Conservation (phyloP, 2,113 vertebrate species). For the Neopipo cinnamomea region DNA sequence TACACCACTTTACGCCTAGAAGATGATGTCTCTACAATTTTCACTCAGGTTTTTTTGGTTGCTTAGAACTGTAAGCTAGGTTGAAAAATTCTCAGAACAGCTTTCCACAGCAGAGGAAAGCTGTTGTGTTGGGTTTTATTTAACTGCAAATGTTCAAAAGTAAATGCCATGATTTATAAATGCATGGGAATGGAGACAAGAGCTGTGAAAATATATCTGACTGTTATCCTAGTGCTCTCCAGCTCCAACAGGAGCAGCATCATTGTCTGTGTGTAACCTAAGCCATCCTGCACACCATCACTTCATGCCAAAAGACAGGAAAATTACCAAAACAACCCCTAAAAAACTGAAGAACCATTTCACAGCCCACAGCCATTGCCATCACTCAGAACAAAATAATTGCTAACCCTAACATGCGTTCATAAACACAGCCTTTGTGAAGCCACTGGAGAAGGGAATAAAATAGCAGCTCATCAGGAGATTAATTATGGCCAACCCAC, state of each 20-base stretch:
- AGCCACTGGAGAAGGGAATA: not conserved
- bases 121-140: not conserved
- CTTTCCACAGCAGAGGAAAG: not conserved
- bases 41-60: rapidly evolving
- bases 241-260: not conserved
- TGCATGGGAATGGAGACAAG: not conserved
- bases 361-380: not conserved
- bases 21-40: not conserved
- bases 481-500: not conserved
- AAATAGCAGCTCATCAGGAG: not conserved
- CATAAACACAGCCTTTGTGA: not conserved
- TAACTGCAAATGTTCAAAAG: not conserved
- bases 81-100: not conserved
- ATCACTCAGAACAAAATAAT: not conserved
- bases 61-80: not conserved
- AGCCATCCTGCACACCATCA: not conserved
- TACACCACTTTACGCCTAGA: rapidly evolving
- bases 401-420: not conserved
- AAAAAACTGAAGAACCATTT: not conserved
- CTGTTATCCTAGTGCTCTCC: not conserved
- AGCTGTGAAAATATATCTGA: not conserved
- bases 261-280: not conserved
- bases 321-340: not conserved
- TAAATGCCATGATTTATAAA: not conserved
- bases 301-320: not conserved